phyloP scores from a whole-genome alignment of 1,140 invertebrate species.

The Helicoverpa zea region DNA sequence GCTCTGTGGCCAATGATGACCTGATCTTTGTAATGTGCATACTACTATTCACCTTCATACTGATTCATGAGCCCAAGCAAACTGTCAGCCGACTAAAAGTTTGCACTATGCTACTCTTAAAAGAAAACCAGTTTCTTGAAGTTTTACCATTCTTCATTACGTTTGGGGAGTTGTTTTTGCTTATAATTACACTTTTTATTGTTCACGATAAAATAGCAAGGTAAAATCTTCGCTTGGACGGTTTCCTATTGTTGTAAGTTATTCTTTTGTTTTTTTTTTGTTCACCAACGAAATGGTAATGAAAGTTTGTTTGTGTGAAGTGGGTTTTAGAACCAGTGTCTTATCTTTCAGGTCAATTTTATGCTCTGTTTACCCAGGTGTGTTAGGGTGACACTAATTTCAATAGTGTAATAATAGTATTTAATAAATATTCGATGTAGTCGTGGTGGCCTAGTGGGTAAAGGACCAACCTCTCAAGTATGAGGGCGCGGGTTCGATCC shows the following conservation, averaged over 20 bases:
- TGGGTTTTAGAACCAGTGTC: not conserved
- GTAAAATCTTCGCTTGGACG: constrained; percentile 35
- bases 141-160: constrained; percentile 39
- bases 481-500: no score
- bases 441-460: no score
- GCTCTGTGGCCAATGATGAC: no score
- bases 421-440: no score
- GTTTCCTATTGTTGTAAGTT: constrained; percentile 44
- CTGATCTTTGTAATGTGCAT: no score
- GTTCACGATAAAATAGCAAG: constrained; percentile 28
- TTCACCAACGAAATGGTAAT: not conserved
- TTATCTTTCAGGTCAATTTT: not conserved
- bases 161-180: constrained; percentile 38
- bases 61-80: no score
- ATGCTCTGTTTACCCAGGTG: not conserved
- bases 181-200: constrained; percentile 48
- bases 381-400: not conserved
- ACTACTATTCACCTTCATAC: no score
- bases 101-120: not conserved
- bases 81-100: no score
- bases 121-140: constrained; percentile 29
- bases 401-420: no score
- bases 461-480: no score
- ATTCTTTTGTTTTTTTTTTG: not conserved
- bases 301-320: not conserved